phyloP scores from a whole-genome alignment of 2,797 vertebrate species.

The Lemur catta region DNA sequence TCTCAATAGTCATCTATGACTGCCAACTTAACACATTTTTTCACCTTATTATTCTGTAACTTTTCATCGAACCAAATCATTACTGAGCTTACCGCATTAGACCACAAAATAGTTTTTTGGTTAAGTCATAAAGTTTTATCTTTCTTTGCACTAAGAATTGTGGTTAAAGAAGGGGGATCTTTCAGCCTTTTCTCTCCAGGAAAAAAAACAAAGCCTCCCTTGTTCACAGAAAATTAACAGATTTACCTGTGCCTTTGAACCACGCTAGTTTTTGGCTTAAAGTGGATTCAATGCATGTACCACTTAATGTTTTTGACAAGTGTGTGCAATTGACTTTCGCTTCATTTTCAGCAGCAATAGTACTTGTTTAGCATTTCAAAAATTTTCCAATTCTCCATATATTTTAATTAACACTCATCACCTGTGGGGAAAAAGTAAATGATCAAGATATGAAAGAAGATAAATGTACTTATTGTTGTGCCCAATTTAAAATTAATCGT shows the following conservation, averaged over 20 bases:
- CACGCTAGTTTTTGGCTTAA: conserved; percentile 18
- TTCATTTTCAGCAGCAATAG: conserved; percentile 32
- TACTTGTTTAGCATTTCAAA: conserved; percentile 18
- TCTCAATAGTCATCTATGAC: not conserved
- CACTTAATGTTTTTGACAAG: conserved; percentile 58
- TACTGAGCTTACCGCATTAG: not conserved
- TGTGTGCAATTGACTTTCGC: conserved; percentile 35
- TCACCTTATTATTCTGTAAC: not conserved
- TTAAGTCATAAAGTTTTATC: conserved; percentile 1
- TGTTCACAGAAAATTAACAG: conserved; percentile 22
- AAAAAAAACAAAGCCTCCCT: conserved; percentile 12
- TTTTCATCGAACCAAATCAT: conserved; percentile 7
- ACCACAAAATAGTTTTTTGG: not conserved
- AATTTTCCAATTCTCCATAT: not conserved
- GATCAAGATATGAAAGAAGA: not conserved
- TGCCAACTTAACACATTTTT: not conserved
- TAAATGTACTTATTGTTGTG: not conserved
- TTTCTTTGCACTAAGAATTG: conserved; percentile 13
- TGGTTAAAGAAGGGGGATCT: conserved; percentile 1
- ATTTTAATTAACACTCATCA: conserved; percentile 43
- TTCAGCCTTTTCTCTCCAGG: conserved; percentile 36
- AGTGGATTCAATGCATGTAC: conserved; percentile 60
- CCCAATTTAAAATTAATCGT: not conserved
- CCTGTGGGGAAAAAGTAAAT: not conserved
- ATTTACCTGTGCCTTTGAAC: conserved; percentile 48